Conservation (phyloP, 2,797 vertebrate genomes). For the Sylvilagus floridanus region DNA sequence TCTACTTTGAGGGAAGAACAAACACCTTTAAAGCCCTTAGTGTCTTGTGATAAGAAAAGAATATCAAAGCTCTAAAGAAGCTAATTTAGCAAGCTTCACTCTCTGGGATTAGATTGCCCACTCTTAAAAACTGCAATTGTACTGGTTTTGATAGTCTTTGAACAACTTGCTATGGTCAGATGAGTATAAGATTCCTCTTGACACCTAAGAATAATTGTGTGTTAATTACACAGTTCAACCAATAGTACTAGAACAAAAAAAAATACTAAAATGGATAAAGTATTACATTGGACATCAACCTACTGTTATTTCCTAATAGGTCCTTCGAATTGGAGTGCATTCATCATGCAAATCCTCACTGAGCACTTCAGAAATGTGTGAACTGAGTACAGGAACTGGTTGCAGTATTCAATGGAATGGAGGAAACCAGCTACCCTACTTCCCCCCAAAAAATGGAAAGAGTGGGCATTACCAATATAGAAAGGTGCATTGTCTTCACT, state of each 20-base stretch:
- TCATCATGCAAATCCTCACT: neutral
- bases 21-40: slow-evolving; percentile 15
- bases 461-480: slow-evolving; percentile 90
- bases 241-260: too few species aligned
- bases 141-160: neutral
- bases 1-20: slow-evolving; percentile 4
- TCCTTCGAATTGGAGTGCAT: neutral
- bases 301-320: neutral
- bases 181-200: neutral
- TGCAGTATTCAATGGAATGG: neutral
- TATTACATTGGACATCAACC: too few species aligned
- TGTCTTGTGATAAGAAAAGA: neutral
- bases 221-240: too few species aligned
- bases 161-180: neutral
- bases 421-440: neutral
- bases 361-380: neutral
- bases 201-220: neutral
- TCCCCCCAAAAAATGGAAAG: neutral
- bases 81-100: neutral
- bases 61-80: neutral
- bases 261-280: too few species aligned
- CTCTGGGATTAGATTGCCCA: neutral
- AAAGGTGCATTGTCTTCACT: slow-evolving; percentile 90
- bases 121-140: neutral
- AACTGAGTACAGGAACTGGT: neutral